Evolutionary conservation across 2,888 invertebrate genomes (phyloP), one percentile per base, ranked within the genome.

Genomic region (Nomada lathburiana): DNA sequence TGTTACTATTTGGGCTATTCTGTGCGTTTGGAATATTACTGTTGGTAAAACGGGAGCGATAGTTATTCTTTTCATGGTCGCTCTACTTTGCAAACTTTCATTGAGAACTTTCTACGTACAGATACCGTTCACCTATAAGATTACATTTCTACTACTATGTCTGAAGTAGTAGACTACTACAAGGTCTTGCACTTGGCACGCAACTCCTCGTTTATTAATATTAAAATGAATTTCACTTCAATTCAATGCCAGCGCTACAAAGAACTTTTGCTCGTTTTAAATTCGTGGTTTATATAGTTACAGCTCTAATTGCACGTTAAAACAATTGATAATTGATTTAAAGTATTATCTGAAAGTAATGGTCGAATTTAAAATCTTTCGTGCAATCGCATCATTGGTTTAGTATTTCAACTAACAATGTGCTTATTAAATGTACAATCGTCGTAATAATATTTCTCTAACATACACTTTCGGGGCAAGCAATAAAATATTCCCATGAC

Each of bases 131-230:
- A 26, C n/a, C 7, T n/a, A 3, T 29, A n/a, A 29, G n/a, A 26
- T 10, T n/a, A n/a, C 29, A 50, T 50, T 13, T 18, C 50, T 13
- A 1, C n/a, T n/a, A n/a, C 26, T 50, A 47, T 20, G 36, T 36
- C 36, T 36, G 5, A 36, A 9, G 36, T 36, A 36, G 36, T 36
- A 36, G 36, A 36, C 7, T 29, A 29, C 29, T 29, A 7, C n/a
- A n/a, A 2, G 26, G 13, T 9, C 50, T 50, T 65, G n/a, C 11
- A 9, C 26, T 0, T 13, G n/a, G 13, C 9, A n/a, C 10, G n/a
- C 50, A 50, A 50, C 65, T 18, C 50, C n/a, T 26, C 65, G 20
- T 50, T 50, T 10, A 26, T 50, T 50, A 65, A 65, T 65, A 65
- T 65, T 50, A 65, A n/a, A 47, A n/a, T 26, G 23, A 50, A 50